phyloP scores from a whole-genome alignment of 1,140 invertebrate species.

The Coenobita brevimanus region DNA sequence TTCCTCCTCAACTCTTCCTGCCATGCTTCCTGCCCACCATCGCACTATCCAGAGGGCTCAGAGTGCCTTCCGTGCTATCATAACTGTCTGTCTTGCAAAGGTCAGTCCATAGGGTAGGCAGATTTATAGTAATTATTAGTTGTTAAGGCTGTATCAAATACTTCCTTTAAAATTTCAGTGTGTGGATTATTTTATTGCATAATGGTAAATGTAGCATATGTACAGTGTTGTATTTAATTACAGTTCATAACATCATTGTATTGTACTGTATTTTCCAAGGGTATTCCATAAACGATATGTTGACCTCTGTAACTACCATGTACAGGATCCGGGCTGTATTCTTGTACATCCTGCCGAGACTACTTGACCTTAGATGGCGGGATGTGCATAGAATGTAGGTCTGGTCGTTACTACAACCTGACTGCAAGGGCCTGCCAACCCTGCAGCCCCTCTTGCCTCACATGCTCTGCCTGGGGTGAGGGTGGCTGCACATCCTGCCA shows the following conservation, averaged over 20 bases:
- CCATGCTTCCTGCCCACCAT: conserved; percentile 86
- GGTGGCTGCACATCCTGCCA: conserved; percentile 52
- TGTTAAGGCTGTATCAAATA: too few relatives aligned
- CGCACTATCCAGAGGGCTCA: conserved; percentile 86
- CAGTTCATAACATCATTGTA: too few relatives aligned
- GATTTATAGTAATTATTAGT: too few relatives aligned
- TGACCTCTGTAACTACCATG: too few relatives aligned
- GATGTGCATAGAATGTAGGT: conserved; percentile 56
- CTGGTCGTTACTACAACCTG: conserved; percentile 50
- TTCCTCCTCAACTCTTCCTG: conserved; percentile 86
- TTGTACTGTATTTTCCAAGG: too few relatives aligned
- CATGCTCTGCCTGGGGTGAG: conserved; percentile 48
- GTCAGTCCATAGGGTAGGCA: conserved; percentile 71
- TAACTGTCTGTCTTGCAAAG: conserved; percentile 81
- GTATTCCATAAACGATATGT: too few relatives aligned
- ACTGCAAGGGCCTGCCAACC: conserved; percentile 35
- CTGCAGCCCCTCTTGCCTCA: conserved; percentile 33
- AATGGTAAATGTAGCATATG: too few relatives aligned
- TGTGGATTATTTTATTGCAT: too few relatives aligned
- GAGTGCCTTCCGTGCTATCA: conserved; percentile 81
- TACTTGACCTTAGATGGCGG: conserved; percentile 56
- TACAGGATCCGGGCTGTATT: conserved; percentile 47
- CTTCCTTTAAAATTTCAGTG: too few relatives aligned
- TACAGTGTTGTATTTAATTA: too few relatives aligned
- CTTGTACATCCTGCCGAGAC: conserved; percentile 54